Evolutionary conservation across 2,113 vertebrate species (phyloP), one percentile per base, ranked within the genome.

Genomic region (Litocranius walleri): DNA sequence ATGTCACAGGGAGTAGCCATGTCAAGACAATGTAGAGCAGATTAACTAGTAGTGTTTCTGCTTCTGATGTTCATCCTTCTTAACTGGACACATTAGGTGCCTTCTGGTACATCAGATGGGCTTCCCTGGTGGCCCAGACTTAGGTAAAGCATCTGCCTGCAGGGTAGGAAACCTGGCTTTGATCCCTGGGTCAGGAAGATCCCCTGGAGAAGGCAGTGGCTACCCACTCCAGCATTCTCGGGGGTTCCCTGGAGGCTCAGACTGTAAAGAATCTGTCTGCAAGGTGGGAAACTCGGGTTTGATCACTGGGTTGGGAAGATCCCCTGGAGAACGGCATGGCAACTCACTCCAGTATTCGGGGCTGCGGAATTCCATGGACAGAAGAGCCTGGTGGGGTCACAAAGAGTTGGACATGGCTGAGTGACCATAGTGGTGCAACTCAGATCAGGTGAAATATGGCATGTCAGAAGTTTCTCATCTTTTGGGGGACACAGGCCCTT

Each of bases 1-100:
- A 2, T 71, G 16, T 50, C 43, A 64, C 14, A 29, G 50, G 16
- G 36, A 84, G 59, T 13, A 88, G 33, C 1, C 0, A 84, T 0
- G 1, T 6, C 2, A 15, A 57, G 19, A 14, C 6, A 27, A 14
- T 1, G 17, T 0, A 62, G 15, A 33, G 48, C 25, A 80, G 77
- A 33, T n/a, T 21, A 43, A 25, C 3, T 17, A 19, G 54, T 30
- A 59, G 81, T 29, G 16, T 21, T 88, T 81, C 36, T 50, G 82
- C 50, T 94, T 92, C 43, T 71, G 71, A 36, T 11, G 80, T 83
- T 36, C 5, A 3, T 33, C 54, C 61, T 36, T 78, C 33, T 57
- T 59, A 19, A 40, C 5, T 6, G 54, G 78, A 80, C 67, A 10
- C 16, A 54, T 77, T n/a, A 43, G 21, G 17, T 14, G 21, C 45